Conservation (phyloP, 2,797 vertebrate species). For the Oophaga sylvatica region DNA sequence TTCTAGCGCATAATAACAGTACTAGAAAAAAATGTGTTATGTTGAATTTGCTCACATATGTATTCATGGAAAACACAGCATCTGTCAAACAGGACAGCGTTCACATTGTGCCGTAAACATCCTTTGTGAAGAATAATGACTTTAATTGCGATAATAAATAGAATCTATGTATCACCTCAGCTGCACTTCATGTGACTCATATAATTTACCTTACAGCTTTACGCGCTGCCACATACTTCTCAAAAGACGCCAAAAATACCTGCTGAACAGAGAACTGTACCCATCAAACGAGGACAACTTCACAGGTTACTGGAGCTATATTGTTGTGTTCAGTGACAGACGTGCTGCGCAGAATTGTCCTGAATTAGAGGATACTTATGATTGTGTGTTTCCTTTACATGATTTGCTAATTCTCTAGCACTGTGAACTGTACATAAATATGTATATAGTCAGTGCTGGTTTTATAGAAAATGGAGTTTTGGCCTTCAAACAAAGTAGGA, state of each 20-base stretch:
- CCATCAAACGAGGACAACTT: constrained; percentile 19
- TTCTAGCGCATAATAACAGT: background rate
- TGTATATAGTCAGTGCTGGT: background rate
- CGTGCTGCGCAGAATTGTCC: background rate
- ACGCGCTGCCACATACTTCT: constrained; percentile 13
- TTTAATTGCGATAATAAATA: constrained; percentile 40
- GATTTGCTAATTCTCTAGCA: background rate
- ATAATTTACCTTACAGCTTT: constrained; percentile 34
- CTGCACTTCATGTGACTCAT: constrained; percentile 26
- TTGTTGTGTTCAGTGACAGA: background rate
- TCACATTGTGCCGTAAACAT: constrained; percentile 23
- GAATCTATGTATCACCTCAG: constrained; percentile 36
- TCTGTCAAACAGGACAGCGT: constrained; percentile 13
- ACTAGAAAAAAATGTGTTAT: background rate
- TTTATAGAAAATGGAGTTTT: background rate
- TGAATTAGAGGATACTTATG: background rate
- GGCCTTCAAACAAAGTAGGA: background rate
- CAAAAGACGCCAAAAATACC: constrained; percentile 20
- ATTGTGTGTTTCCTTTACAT: background rate
- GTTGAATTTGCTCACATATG: constrained; percentile 6
- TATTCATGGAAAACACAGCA: constrained; percentile 21
- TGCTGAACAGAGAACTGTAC: constrained; percentile 1
- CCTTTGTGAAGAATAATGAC: constrained; percentile 40
- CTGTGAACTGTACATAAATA: background rate
- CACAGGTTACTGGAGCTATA: background rate